phyloP scores from a whole-genome alignment of 2,113 vertebrate species.

The Amia ocellicauda region DNA sequence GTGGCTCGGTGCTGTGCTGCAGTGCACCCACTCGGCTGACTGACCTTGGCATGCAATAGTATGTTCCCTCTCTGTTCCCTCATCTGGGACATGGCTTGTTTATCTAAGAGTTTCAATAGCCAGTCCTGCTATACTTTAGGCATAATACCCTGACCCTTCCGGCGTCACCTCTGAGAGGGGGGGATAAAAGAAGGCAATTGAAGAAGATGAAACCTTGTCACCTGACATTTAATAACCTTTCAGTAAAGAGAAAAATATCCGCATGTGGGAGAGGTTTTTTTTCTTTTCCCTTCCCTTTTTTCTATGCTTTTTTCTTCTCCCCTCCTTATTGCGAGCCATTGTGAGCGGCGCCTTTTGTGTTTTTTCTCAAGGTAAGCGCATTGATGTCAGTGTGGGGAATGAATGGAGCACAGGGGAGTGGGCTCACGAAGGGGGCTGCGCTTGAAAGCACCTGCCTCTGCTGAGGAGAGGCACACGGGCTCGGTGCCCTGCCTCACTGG shows the following conservation, averaged over 20 bases:
- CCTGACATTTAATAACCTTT: slow-evolving; percentile 83
- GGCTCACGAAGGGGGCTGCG: no score
- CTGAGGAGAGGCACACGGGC: no score
- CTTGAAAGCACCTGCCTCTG: no score
- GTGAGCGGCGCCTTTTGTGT: not conserved
- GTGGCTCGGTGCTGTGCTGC: no score
- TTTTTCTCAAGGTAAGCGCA: slow-evolving; percentile 1
- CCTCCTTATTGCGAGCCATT: not conserved
- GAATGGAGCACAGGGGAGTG: no score
- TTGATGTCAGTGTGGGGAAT: not conserved
- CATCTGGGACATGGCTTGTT: no score
- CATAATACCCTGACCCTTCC: slow-evolving; percentile 8
- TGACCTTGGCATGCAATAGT: no score
- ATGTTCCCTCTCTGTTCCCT: no score
- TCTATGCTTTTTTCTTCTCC: not conserved
- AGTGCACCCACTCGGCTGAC: no score
- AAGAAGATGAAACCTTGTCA: slow-evolving; percentile 73
- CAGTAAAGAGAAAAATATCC: slow-evolving; percentile 48
- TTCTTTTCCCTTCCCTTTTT: not conserved
- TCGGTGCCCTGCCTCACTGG: no score
- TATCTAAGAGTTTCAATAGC: not conserved
- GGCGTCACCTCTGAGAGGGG: slow-evolving; percentile 8
- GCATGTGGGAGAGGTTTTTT: slow-evolving; percentile 21
- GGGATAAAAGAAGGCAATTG: slow-evolving; percentile 54
- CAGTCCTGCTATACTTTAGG: not conserved